Evolutionary conservation across 2,888 invertebrate species (phyloP), one percentile per base, ranked within the genome.

Genomic region (Euclidia mi): DNA sequence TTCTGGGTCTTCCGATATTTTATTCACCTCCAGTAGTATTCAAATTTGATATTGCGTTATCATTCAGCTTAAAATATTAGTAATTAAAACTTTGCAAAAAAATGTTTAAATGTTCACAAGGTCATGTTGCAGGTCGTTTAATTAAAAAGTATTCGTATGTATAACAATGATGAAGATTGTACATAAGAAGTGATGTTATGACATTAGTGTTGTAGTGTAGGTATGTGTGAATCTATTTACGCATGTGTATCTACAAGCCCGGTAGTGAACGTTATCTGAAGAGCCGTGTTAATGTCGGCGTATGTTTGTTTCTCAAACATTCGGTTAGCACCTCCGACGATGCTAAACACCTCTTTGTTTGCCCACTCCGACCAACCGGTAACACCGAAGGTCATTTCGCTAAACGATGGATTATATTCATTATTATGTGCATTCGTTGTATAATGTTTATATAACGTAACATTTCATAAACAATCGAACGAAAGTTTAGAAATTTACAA

Each of bases 261-360:
- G 62, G 68, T 67, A 66, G 76, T 60, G 53, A 60, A 42, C 56
- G 64, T 65, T 76, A 73, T 72, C 75, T 75, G 59, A 42, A 51
- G 69, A 77, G 62, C 49, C 64, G 65, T 77, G 73, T 71, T 71
- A 73, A 76, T 77, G 79, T 72, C 58, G 53, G 48, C 49, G 65
- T 50, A 50, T 81, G 79, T 87, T 86, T 82, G 82, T 71, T 80
- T 69, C 65, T 68, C 84, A 89, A 89, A 89, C 81, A 87, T 49
- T 40, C 71, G 73, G 71, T 91, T 90, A 89, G 72, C 89, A 79
- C 85, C 82, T 85, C 71, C 11, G 68, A 56, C 35, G 57, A 73
- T 59, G 80, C 79, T 81, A 82, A 84, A 83, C 70, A 78, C 60
- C 69, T 79, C 78, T 76, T 85, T 85, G 84, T 86, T 84, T 83